Percentiles rank a stretch among this genome's conserved stretches.
phyloP scores from a whole-genome alignment of 2,888 invertebrate species.

The Melieria crassipennis region DNA sequence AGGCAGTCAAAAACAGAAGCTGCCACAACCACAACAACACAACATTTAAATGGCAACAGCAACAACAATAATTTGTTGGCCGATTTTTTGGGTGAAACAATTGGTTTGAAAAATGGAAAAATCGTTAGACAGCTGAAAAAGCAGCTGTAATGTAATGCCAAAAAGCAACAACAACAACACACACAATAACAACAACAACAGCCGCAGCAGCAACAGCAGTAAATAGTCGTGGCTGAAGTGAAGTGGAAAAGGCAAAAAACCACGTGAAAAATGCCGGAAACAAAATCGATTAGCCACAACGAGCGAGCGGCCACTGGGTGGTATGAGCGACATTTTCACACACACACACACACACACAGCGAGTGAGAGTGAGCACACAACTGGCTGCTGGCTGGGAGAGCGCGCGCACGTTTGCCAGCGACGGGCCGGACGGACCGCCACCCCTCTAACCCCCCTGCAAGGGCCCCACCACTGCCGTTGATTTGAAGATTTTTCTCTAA shows the following conservation, averaged over 20 bases:
- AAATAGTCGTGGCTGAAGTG: slow-evolving; percentile 19
- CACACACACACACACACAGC: not conserved
- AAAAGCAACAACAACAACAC: too few species aligned
- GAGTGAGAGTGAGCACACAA: slow-evolving; percentile 4
- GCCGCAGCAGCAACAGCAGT: slow-evolving; percentile 8
- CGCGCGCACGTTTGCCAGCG: not conserved
- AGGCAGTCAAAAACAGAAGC: too few species aligned
- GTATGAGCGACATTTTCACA: slow-evolving; percentile 19
- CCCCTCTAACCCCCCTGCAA: not conserved
- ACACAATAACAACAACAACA: slow-evolving; percentile 1
- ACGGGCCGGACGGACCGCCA: slow-evolving; percentile 2
- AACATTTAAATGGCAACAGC: slow-evolving; percentile 36
- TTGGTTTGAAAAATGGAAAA: too few species aligned
- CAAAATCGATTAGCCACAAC: slow-evolving; percentile 58
- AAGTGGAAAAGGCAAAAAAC: slow-evolving; percentile 41
- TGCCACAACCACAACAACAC: not conserved
- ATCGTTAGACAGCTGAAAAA: too few species aligned
- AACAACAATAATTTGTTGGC: slow-evolving; percentile 14
- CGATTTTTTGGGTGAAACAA: too few species aligned
- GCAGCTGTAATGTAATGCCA: too few species aligned
- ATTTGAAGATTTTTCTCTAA: too few species aligned
- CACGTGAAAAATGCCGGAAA: slow-evolving; percentile 65
- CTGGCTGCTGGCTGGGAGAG: slow-evolving; percentile 1
- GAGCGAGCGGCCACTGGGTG: slow-evolving; percentile 14
- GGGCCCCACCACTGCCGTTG: too few species aligned